Evolutionary conservation across 2,113 vertebrate species (phyloP), one percentile per base, ranked within the genome.

Genomic region (Psephotus haematonotus): DNA sequence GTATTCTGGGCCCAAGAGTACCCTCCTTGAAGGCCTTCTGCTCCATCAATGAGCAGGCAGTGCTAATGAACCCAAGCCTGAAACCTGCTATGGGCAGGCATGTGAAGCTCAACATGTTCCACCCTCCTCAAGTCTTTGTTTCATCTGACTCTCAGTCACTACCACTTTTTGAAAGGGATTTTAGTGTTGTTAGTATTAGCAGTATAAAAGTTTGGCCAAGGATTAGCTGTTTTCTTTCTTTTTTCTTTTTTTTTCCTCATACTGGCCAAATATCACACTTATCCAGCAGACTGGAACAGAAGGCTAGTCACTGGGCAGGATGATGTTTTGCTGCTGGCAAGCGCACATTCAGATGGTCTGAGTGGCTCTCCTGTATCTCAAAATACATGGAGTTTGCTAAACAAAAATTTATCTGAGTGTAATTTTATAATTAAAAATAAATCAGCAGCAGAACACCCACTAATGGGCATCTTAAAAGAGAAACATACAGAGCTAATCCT

Each of bases 21-120:
- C 27, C 9, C 15, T 22, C 57, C 27, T 14, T 11, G 31, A 60
- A 50, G 46, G 37, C 43, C 10, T 22, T 6, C 47, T 31, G 29
- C 43, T 46, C 41, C 11, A 3, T 16, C 33, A 35, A 15, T 1
- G 13, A 59, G 64, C 37, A 18, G 31, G 49, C 35, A 59, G 43
- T 14, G 3, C 33, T 4, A 24, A 33, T 4, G 3, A n/a, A 57
- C 20, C 27, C 11, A 4, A 33, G 24, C 25, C 11, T 7, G 13
- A 20, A 37, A 29, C 33, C 20, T 49, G 9, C 46, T 39, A 1
- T 2, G 10, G 14, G 25, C 49, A 50, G 15, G 18, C 6, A 11
- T 3, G 2, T 1, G 19, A 20, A 60, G 18, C 49, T 43, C 47
- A 33, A 25, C 12, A 17, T 1, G 1, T 39, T 49, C 50, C 50